Evolutionary conservation across 1,140 invertebrate species (phyloP), one percentile per base, ranked within the genome.

Genomic region (Dendroctonus ponderosae): DNA sequence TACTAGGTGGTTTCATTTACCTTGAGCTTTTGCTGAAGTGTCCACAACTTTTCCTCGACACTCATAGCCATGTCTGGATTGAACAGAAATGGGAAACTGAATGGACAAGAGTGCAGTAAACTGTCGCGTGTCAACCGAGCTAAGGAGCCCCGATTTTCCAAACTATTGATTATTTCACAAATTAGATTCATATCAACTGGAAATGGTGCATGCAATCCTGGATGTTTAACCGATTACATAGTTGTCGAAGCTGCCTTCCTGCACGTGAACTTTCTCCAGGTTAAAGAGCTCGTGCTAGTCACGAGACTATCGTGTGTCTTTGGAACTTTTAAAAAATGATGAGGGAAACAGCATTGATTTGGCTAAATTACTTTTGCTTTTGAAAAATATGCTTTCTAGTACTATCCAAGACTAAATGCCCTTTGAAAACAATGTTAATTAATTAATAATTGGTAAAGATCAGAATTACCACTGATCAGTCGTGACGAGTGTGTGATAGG

Each of bases 91-190:
- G 5, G 11, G 37, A 11, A 40, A 14, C 6, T 3, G 38, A 48
- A 57, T 50, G 5, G 11, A 37, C 5, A 44, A 56, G 12, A 44
- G 65, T 37, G 57, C 65, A 61, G 11, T 67, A 50, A 66, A 58
- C 58, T 72, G 72, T 74, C 72, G 71, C 71, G 71, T 74, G 72
- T 72, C 72, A 70, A 72, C 64, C 41, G 50, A 9, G 11, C 51
- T 50, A 46, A 59, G 15, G 50, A 26, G 40, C 12, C 43, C 53
- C 64, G 11, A 62, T 26, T 54, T 53, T 53, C 38, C 37, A 53
- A 63, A 53, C 12, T 70, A 74, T 74, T 66, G 72, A 74, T 74
- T 74, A 71, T 71, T 72, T 69, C 68, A 64, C 67, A 74, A 74
- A 72, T 71, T 61, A 71, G 72, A 74, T 72, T 74, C 68, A 71